phyloP scores from a whole-genome alignment of 2,888 invertebrate genomes.

The Sialis lutaria region DNA sequence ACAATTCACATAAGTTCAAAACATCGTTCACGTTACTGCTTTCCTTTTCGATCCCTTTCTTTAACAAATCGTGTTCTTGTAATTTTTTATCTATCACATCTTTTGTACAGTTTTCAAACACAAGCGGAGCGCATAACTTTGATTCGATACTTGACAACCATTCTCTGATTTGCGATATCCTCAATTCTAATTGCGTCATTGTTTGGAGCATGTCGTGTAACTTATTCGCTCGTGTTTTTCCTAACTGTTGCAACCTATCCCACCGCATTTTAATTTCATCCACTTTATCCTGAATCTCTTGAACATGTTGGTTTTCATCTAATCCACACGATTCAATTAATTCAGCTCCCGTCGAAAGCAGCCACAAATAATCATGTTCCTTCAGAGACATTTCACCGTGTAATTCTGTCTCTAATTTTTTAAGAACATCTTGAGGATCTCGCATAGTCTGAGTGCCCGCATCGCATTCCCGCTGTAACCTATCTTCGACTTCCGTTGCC shows the following conservation, averaged over 20 bases:
- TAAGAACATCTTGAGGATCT: slow-evolving; percentile 56
- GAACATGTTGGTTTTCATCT: slow-evolving; percentile 39
- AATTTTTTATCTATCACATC: slow-evolving; percentile 49
- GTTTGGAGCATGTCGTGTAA: slow-evolving; percentile 55
- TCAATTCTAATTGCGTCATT: slow-evolving; percentile 48
- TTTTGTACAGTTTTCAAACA: slow-evolving; percentile 46
- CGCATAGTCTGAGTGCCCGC: slow-evolving; percentile 25
- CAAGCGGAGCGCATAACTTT: slow-evolving; percentile 45
- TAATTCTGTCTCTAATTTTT: slow-evolving; percentile 53
- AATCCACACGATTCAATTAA: slow-evolving; percentile 44
- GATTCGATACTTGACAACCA: slow-evolving; percentile 59
- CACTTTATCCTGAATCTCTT: slow-evolving; percentile 33
- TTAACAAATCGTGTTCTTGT: slow-evolving; percentile 52
- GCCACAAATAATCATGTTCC: slow-evolving; percentile 63
- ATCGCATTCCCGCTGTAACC: slow-evolving; percentile 34
- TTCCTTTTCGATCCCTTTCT: slow-evolving; percentile 57
- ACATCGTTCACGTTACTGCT: slow-evolving; percentile 63
- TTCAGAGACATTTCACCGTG: slow-evolving; percentile 59
- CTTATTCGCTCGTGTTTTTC: slow-evolving; percentile 49
- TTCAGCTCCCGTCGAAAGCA: slow-evolving; percentile 46
- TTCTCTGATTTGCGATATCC: slow-evolving; percentile 50
- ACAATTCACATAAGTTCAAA: slow-evolving; percentile 58
- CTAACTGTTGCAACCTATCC: slow-evolving; percentile 44
- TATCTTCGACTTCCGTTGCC: slow-evolving; percentile 49
- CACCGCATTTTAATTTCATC: slow-evolving; percentile 48